phyloP scores from a whole-genome alignment of 2,797 vertebrate species.

The Luscinia luscinia region DNA sequence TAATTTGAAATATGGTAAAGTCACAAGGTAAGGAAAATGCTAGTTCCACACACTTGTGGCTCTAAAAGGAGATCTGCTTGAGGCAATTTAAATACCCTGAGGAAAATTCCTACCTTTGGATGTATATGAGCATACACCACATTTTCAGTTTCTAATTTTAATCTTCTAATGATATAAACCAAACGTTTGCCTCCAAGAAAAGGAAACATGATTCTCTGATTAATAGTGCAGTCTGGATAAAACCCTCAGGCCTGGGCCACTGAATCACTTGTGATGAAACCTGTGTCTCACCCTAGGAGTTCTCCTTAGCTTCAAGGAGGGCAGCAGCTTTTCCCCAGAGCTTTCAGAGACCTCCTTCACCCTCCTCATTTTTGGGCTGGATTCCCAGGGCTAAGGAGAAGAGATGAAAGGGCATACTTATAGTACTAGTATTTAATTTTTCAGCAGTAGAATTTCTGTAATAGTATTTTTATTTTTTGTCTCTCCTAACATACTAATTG shows the following conservation, averaged over 20 bases:
- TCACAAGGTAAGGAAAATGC: background rate
- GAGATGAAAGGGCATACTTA: background rate
- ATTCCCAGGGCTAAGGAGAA: background rate
- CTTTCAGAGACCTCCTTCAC: background rate
- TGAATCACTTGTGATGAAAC: background rate
- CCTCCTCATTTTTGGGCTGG: background rate
- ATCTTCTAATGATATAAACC: background rate
- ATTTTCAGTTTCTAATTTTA: slow-evolving; percentile 1
- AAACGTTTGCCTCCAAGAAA: background rate
- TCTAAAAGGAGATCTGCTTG: background rate
- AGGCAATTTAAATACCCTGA: background rate
- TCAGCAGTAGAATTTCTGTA: background rate
- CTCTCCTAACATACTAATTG: background rate
- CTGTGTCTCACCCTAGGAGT: background rate
- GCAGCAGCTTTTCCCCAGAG: background rate
- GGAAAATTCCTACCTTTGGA: background rate
- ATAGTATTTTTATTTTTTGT: background rate
- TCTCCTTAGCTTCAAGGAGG: background rate
- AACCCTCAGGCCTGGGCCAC: background rate
- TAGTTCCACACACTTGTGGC: background rate
- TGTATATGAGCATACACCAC: background rate
- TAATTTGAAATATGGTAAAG: background rate
- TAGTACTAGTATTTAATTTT: background rate
- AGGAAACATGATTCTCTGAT: background rate
- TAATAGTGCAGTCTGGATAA: background rate